phyloP scores from a whole-genome alignment of 1,140 invertebrate genomes.

The Psix sp. region DNA sequence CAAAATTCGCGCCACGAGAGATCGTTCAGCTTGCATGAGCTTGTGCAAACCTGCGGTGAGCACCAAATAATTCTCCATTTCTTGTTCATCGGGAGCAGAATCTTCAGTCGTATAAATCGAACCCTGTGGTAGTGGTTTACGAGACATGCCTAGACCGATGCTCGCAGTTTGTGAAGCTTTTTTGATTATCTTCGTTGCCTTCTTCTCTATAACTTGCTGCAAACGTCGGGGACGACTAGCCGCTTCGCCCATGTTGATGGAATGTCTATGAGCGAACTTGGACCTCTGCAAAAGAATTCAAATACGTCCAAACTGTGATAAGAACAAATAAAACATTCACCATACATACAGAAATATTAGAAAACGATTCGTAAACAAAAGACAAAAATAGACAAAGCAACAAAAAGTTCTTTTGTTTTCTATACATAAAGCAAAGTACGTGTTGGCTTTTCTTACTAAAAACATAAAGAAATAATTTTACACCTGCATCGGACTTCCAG shows the following conservation, averaged over 20 bases:
- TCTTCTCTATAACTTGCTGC: slow-evolving; percentile 85
- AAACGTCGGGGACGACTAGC: slow-evolving; percentile 75
- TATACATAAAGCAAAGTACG: too few species aligned
- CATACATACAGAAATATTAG: too few species aligned
- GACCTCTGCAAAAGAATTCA: slow-evolving; percentile 68
- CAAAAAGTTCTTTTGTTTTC: too few species aligned
- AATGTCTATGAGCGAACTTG: slow-evolving; percentile 78
- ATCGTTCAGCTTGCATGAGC: slow-evolving; percentile 91
- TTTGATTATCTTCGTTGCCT: slow-evolving; percentile 90
- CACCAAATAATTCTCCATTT: slow-evolving; percentile 92
- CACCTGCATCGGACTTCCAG: slow-evolving; percentile 76
- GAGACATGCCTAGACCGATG: slow-evolving; percentile 68
- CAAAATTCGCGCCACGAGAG: slow-evolving; percentile 89
- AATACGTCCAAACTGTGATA: not conserved
- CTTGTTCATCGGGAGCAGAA: slow-evolving; percentile 83
- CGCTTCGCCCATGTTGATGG: slow-evolving; percentile 68
- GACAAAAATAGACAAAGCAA: too few species aligned
- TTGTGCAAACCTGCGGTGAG: slow-evolving; percentile 90
- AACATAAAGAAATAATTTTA: not conserved
- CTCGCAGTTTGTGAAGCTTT: slow-evolving; percentile 87
- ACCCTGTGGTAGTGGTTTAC: slow-evolving; percentile 68
- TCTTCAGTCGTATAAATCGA: slow-evolving; percentile 67
- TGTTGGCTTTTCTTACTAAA: too few species aligned
- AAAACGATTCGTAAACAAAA: too few species aligned
- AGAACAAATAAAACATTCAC: too few species aligned